Evolutionary conservation across 2,113 vertebrate genomes (phyloP).

Genomic region (Osmerus mordax): DNA sequence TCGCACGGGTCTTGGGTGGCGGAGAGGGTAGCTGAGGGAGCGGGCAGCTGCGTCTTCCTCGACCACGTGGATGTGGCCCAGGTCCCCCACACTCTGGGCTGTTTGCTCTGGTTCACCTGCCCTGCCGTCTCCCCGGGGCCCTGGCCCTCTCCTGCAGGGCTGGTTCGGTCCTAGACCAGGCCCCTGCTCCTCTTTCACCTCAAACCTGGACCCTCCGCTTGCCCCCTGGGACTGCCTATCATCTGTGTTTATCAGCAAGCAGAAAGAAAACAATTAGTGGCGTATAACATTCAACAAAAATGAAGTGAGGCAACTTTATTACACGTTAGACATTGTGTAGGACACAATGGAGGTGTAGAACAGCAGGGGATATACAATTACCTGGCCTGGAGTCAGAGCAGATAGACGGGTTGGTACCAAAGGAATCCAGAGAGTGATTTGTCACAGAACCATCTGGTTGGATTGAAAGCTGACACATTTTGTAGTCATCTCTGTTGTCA

Average conservation of each 20-base stretch:
- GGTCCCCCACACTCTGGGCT: conserved; percentile 57
- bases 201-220: conserved; percentile 51
- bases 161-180: conserved; percentile 43
- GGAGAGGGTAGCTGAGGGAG: conserved; percentile 52
- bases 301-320: background rate
- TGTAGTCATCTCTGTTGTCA: conserved; percentile 72
- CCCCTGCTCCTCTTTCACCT: conserved; percentile 74
- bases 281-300: background rate
- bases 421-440: conserved; percentile 68
- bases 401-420: conserved; percentile 55
- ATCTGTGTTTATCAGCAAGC: conserved; percentile 36
- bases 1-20: conserved; percentile 51
- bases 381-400: conserved; percentile 66
- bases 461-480: conserved; percentile 77
- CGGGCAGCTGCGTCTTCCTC: conserved; percentile 56
- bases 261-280: background rate
- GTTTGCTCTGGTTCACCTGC: conserved; percentile 50
- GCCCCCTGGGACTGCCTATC: conserved; percentile 57
- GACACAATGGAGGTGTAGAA: too few species aligned
- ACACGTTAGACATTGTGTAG: background rate
- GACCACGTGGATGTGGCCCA: conserved; percentile 59
- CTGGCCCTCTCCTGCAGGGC: conserved; percentile 48
- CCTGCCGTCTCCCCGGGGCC: conserved; percentile 30
- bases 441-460: conserved; percentile 77
- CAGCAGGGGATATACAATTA: conserved; percentile 23